Evolutionary conservation across 1,140 invertebrate species (phyloP).

Genomic region (Nasonia giraulti): DNA sequence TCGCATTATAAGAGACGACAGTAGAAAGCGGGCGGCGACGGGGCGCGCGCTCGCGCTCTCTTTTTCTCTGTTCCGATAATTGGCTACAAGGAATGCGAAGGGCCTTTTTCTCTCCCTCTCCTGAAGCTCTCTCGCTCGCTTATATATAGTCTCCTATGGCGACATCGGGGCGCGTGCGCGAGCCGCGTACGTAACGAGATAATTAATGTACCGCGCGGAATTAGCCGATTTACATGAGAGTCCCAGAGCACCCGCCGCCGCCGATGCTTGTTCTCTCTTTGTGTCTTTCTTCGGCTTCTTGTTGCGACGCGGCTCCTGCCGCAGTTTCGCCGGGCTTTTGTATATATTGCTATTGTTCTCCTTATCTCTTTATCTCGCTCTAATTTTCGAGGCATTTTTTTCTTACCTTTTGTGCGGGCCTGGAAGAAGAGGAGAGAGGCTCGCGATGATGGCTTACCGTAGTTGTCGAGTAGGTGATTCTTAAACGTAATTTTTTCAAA

Average conservation of each 20-base stretch:
- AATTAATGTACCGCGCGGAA: constrained; percentile 69
- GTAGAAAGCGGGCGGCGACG: constrained; percentile 51
- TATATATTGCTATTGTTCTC: neutral
- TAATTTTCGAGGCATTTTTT: constrained; percentile 33
- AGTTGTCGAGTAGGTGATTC: no score
- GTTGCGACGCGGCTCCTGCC: neutral
- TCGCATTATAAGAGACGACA: constrained; percentile 64
- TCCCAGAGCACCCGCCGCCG: constrained; percentile 30
- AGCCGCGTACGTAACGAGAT: constrained; percentile 64
- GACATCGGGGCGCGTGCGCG: constrained; percentile 55
- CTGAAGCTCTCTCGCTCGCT: constrained; percentile 27
- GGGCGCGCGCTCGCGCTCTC: constrained; percentile 26
- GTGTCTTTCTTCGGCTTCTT: neutral
- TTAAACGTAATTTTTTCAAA: no score
- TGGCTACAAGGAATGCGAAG: constrained; percentile 67
- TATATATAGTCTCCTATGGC: constrained; percentile 25
- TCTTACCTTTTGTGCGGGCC: neutral
- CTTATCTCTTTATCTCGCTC: constrained; percentile 13
- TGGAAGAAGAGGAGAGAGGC: no score
- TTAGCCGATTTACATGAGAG: constrained; percentile 70
- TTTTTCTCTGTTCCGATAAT: constrained; percentile 69
- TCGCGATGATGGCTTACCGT: no score
- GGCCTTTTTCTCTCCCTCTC: constrained; percentile 58
- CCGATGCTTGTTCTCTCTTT: constrained; percentile 8
- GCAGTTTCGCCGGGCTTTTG: constrained; percentile 32